Evolutionary conservation across 1,140 invertebrate species (phyloP).

Genomic region (Trichonephila clavata): DNA sequence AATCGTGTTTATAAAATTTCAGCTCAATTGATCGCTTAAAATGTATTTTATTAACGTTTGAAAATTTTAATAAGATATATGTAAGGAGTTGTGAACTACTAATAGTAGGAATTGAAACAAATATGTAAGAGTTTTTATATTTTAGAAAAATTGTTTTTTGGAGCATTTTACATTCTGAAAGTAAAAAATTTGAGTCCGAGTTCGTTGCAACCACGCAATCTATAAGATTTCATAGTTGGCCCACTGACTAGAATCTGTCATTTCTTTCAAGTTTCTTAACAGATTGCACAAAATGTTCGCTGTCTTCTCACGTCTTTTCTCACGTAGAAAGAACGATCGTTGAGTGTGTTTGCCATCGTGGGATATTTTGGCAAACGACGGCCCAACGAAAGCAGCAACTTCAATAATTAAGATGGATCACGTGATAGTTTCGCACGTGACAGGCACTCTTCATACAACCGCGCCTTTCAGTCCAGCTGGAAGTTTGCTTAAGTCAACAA

Average conservation of each 20-base stretch:
- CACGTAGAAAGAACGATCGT: neutral
- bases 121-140: too few species aligned
- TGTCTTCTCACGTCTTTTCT: neutral
- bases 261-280: neutral
- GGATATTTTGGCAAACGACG: slow-evolving; percentile 9
- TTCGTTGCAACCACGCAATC: too few species aligned
- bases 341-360: neutral
- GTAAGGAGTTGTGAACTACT: too few species aligned
- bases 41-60: too few species aligned
- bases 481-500: slow-evolving; percentile 29
- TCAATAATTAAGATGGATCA: slow-evolving; percentile 35
- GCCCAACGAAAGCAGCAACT: neutral
- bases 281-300: neutral
- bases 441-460: neutral
- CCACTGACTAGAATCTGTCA: neutral
- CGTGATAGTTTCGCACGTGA: neutral
- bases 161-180: too few species aligned
- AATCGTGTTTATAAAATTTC: too few species aligned
- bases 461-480: neutral
- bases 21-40: too few species aligned
- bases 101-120: too few species aligned
- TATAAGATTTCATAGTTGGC: too few species aligned
- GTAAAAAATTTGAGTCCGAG: too few species aligned
- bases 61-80: too few species aligned
- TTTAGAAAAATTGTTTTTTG: too few species aligned